Evolutionary conservation across 2,797 vertebrate genomes (phyloP).

Genomic region (Rhinella marina): DNA sequence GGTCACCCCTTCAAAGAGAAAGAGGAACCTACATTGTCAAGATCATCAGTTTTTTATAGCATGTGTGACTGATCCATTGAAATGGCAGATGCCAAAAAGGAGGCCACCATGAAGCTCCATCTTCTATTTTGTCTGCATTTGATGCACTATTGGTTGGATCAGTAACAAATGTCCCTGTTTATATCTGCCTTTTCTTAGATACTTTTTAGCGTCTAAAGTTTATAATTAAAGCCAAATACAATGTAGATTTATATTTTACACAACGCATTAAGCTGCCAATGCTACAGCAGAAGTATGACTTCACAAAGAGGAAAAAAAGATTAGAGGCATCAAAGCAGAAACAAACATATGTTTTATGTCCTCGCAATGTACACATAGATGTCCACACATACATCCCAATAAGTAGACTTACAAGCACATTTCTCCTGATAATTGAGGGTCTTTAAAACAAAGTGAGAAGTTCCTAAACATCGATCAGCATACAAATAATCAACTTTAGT

Average conservation of each 20-base stretch:
- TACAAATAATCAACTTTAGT: not conserved
- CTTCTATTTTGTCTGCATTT: not conserved
- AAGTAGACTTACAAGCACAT: constrained; percentile 38
- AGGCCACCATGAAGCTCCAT: not conserved
- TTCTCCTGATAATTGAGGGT: constrained; percentile 12
- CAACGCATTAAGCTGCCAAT: not conserved
- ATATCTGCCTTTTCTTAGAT: constrained; percentile 1
- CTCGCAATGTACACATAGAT: constrained; percentile 36
- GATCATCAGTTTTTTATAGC: too few species aligned
- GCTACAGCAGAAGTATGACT: constrained; percentile 1
- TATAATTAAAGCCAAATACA: constrained; percentile 19
- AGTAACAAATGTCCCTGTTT: not conserved
- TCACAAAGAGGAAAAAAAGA: constrained; percentile 17
- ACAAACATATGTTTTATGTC: constrained; percentile 43
- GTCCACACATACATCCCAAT: constrained; percentile 22
- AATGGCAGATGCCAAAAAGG: not conserved
- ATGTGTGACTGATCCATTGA: too few species aligned
- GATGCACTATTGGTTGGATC: not conserved
- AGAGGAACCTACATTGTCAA: too few species aligned
- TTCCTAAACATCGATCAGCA: constrained; percentile 20
- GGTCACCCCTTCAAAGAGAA: too few species aligned
- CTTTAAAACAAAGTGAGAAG: not conserved
- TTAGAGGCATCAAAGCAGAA: constrained; percentile 15
- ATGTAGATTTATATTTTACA: constrained; percentile 14
- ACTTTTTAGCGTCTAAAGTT: not conserved